Conservation (phyloP, 2,797 vertebrate species). For the Staurois parvus region DNA sequence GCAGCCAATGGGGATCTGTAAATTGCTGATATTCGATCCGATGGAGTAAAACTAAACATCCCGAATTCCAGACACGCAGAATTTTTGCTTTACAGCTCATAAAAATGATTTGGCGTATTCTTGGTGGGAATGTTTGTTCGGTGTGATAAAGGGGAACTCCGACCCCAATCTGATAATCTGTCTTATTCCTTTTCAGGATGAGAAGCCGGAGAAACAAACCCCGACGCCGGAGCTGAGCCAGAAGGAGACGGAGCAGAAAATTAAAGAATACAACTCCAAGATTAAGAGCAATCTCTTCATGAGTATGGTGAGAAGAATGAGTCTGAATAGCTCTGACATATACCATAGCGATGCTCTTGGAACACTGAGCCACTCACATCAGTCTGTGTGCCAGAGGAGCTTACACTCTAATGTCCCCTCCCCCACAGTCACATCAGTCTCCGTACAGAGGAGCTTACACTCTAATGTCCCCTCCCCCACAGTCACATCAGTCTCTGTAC, state of each 20-base stretch:
- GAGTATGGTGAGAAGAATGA: slow-evolving; percentile 79
- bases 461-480: too few relatives aligned
- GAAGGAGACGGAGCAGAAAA: slow-evolving; percentile 86
- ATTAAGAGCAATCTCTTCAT: slow-evolving; percentile 96
- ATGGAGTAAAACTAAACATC: too few relatives aligned
- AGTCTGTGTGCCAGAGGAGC: not conserved
- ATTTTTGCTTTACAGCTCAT: too few relatives aligned
- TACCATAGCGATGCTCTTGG: too few relatives aligned
- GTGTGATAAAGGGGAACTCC: too few relatives aligned
- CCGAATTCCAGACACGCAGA: too few relatives aligned
- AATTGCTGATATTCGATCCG: too few relatives aligned
- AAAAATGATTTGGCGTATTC: too few relatives aligned
- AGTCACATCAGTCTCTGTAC: not conserved
- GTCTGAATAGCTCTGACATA: not conserved
- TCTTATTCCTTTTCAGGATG: slow-evolving; percentile 81
- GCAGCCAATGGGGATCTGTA: too few relatives aligned
- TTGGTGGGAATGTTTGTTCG: too few relatives aligned
- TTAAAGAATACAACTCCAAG: slow-evolving; percentile 94
- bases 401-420: not conserved
- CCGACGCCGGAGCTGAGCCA: slow-evolving; percentile 81
- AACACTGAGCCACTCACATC: not conserved
- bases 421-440: not conserved
- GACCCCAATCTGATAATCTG: not conserved
- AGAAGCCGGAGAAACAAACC: slow-evolving; percentile 82
- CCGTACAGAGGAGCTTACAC: too few relatives aligned